A percentile compares a stretch with the other conserved stretches of the same genome.
Conservation (phyloP, 2,113 vertebrate species). For the Fulica atra region DNA sequence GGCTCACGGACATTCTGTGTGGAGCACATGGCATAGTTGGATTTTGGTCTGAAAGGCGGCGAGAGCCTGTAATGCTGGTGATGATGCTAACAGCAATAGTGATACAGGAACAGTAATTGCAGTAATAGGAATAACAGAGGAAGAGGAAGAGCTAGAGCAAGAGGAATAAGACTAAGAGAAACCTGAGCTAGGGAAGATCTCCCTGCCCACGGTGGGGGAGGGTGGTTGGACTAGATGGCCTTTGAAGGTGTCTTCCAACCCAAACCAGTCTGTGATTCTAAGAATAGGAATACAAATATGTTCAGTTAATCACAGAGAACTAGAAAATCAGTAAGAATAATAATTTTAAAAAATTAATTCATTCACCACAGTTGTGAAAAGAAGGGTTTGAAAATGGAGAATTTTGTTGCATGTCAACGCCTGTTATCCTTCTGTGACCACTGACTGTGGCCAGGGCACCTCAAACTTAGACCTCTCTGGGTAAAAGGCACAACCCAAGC, state of each 20-base stretch:
- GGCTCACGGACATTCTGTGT: too few species aligned
- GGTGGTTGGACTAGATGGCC: too few species aligned
- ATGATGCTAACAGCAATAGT: neutral
- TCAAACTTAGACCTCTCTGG: neutral
- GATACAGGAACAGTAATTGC: too few species aligned
- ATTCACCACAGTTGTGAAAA: neutral
- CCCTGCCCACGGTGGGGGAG: too few species aligned
- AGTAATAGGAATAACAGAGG: neutral
- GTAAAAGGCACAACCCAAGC: accelerated
- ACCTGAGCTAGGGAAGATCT: too few species aligned
- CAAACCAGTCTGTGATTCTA: too few species aligned
- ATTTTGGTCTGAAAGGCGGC: neutral
- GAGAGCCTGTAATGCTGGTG: neutral
- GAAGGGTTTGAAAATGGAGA: neutral
- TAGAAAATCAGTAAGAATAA: neutral
- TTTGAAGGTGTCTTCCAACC: too few species aligned
- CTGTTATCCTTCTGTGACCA: neutral
- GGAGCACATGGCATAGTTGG: accelerated
- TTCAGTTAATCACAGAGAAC: neutral
- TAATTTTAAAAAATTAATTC: neutral
- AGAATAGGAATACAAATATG: neutral
- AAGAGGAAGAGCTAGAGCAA: neutral
- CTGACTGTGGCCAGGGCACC: neutral
- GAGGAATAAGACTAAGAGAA: neutral
- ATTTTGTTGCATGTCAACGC: neutral